Percentiles rank a stretch among this genome's conserved stretches.
These are phyloP conservation scores for chimpanzee (Pan troglodytes) DNA, from an alignment of 2,113 vertebrate species.

Conservation along the genomic window NHGRI_mPanTro3-v2.1_pri NC_072416.2:84054001-84054500, in stretches of 20 bases:
- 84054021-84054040: slow-evolving; percentile 58
- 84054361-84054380: no score
- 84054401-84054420: no score
- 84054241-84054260: no score
- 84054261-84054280: no score
- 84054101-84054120: rapidly evolving
- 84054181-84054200: background rate
- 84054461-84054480: no score
- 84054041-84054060: background rate
- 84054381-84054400: no score
- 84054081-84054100: background rate
- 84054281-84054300: rapidly evolving
- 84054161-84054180: background rate
- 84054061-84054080: slow-evolving; percentile 4
- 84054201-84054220: background rate
- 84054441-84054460: no score
- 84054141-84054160: background rate
- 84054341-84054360: background rate
- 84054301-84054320: no score
- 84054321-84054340: background rate
- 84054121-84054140: background rate
- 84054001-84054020: background rate
- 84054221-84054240: background rate
- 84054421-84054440: no score
- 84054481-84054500: no score